A percentile compares a stretch with the other conserved stretches of the same genome.
Evolutionary conservation across 2,888 invertebrate species (phyloP).

Genomic region (Uloborus plumipes): DNA sequence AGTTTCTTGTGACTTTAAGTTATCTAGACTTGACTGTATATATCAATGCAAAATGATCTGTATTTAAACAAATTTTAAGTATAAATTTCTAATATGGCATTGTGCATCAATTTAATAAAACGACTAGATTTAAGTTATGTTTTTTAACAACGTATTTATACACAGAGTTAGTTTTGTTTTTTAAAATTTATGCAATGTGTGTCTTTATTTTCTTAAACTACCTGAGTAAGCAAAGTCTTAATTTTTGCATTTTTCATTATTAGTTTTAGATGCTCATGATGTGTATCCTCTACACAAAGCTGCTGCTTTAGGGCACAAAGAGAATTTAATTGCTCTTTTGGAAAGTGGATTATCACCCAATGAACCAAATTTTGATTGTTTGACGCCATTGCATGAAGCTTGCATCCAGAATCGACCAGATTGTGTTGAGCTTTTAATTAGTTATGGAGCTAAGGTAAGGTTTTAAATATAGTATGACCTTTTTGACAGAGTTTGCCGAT

Average conservation of each 20-base stretch:
- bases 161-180: too few relatives aligned
- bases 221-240: neutral
- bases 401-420: slow-evolving; percentile 65
- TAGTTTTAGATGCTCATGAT: slow-evolving; percentile 35
- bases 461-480: too few relatives aligned
- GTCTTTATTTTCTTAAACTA: neutral
- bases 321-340: slow-evolving; percentile 33
- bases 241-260: neutral
- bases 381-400: slow-evolving; percentile 68
- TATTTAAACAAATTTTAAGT: too few relatives aligned
- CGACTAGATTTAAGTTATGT: too few relatives aligned
- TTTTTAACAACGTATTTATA: too few relatives aligned
- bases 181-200: neutral
- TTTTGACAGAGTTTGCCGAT: too few relatives aligned
- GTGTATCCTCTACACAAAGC: slow-evolving; percentile 57
- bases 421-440: slow-evolving; percentile 65
- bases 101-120: too few relatives aligned
- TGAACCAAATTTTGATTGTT: slow-evolving; percentile 66
- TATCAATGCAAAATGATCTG: too few relatives aligned
- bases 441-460: slow-evolving; percentile 69
- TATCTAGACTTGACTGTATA: too few relatives aligned
- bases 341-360: slow-evolving; percentile 61
- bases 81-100: too few relatives aligned
- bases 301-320: slow-evolving; percentile 37
- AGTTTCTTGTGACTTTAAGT: too few relatives aligned